A percentile compares a stretch with the other conserved stretches of the same genome.
Conservation (phyloP, 2,888 invertebrate species). For the Hoplodrina blanda region DNA sequence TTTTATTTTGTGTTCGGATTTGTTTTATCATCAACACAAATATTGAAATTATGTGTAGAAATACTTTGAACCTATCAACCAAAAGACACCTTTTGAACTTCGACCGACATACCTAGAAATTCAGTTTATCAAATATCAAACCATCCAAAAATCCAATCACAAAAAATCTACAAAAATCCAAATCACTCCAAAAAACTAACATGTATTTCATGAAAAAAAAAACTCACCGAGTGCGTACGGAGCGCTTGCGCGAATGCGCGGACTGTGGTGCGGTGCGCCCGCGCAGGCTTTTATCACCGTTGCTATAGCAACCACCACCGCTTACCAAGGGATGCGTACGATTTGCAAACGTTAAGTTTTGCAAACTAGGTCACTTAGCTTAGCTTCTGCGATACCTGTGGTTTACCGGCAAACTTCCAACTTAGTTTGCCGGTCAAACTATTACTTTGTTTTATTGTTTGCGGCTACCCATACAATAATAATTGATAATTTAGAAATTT, state of each 20-base stretch:
- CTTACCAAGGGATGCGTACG: constrained; percentile 63
- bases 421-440: constrained; percentile 44
- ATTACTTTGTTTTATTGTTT: constrained; percentile 47
- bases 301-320: constrained; percentile 77
- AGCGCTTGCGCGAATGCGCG: constrained; percentile 81
- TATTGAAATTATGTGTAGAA: not conserved
- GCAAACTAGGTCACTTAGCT: constrained; percentile 66
- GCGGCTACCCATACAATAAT: constrained; percentile 16
- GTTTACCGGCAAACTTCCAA: constrained; percentile 40
- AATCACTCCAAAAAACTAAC: constrained; percentile 47
- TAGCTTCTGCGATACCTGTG: constrained; percentile 54
- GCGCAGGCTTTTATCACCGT: constrained; percentile 81
- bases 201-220: constrained; percentile 41
- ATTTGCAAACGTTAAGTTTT: constrained; percentile 65
- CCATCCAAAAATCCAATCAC: not conserved
- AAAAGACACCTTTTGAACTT: constrained; percentile 25
- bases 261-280: constrained; percentile 74
- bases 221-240: constrained; percentile 88
- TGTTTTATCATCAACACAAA: not conserved
- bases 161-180: constrained; percentile 11
- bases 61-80: not conserved
- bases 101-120: not conserved
- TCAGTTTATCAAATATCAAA: not conserved
- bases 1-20: not conserved
- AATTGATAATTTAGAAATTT: not conserved